A percentile compares a stretch with the other conserved stretches of the same genome.
These are phyloP conservation scores for Drosophila nannoptera DNA, from an alignment of 1,140 invertebrate genomes.

Conservation along the genomic window DNA sequence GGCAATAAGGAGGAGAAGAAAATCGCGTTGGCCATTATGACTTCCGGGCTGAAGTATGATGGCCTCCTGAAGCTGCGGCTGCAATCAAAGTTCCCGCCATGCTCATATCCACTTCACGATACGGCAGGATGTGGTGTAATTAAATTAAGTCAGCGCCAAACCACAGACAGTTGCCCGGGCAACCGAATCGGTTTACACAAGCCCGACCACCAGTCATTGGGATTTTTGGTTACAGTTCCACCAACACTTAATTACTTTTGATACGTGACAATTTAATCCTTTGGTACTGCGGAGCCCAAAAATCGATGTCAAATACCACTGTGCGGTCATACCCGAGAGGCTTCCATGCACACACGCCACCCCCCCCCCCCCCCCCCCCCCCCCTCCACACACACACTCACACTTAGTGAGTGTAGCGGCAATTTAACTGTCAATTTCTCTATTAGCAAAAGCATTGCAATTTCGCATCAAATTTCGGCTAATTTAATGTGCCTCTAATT, in stretches of 20 bases:
- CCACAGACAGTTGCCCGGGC: constrained; percentile 25
- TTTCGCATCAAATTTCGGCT: constrained; percentile 1
- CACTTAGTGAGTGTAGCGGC: not conserved
- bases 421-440: constrained; percentile 5
- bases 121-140: constrained; percentile 37
- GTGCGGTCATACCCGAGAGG: not conserved
- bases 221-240: constrained; percentile 22
- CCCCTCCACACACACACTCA: constrained; percentile 11
- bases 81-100: constrained; percentile 31
- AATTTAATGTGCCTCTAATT: constrained; percentile 4
- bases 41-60: constrained; percentile 8
- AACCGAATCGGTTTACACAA: constrained; percentile 38
- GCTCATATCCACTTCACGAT: constrained; percentile 24
- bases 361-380: too few relatives aligned
- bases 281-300: constrained; percentile 34
- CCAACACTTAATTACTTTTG: constrained; percentile 59
- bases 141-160: constrained; percentile 52
- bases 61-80: constrained; percentile 17
- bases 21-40: constrained; percentile 21
- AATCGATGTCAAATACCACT: constrained; percentile 34
- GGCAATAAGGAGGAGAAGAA: not conserved
- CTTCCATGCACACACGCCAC: constrained; percentile 1
- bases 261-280: constrained; percentile 59
- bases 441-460: not conserved
- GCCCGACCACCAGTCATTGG: constrained; percentile 12